phyloP scores from a whole-genome alignment of 2,888 invertebrate species.

The Cabera pusaria region DNA sequence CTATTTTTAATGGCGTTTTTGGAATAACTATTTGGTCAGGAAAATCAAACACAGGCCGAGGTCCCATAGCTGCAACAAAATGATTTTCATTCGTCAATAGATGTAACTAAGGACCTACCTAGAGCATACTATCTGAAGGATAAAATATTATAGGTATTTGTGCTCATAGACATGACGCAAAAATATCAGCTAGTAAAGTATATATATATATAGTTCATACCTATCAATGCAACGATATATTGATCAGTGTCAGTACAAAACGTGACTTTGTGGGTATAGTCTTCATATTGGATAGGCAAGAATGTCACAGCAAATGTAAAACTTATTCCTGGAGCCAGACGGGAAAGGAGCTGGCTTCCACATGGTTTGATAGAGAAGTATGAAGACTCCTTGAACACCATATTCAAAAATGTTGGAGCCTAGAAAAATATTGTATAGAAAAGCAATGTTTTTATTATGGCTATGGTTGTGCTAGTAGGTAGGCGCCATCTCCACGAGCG shows the following conservation, averaged over 20 bases:
- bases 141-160: too few species aligned
- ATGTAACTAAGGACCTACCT: too few species aligned
- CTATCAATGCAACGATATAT: constrained; percentile 83
- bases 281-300: constrained; percentile 78
- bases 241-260: constrained; percentile 79
- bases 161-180: too few species aligned
- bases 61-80: constrained; percentile 62
- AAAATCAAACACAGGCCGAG: constrained; percentile 66
- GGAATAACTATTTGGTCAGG: constrained; percentile 61
- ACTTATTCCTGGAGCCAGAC: constrained; percentile 88
- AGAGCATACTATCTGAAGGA: too few species aligned
- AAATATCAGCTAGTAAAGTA: too few species aligned
- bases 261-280: constrained; percentile 79
- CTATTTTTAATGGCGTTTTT: constrained; percentile 61
- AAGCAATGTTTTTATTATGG: constrained; percentile 11
- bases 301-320: constrained; percentile 85
- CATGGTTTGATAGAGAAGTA: constrained; percentile 77
- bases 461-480: background rate
- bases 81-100: too few species aligned
- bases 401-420: constrained; percentile 77
- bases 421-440: too few species aligned
- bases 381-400: constrained; percentile 73
- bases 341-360: constrained; percentile 64
- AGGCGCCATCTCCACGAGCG: too few species aligned
- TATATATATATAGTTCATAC: too few species aligned